These are phyloP conservation scores for Saiga tatarica DNA, from an alignment of 2,113 vertebrate genomes.

Conservation along the genomic window DNA sequence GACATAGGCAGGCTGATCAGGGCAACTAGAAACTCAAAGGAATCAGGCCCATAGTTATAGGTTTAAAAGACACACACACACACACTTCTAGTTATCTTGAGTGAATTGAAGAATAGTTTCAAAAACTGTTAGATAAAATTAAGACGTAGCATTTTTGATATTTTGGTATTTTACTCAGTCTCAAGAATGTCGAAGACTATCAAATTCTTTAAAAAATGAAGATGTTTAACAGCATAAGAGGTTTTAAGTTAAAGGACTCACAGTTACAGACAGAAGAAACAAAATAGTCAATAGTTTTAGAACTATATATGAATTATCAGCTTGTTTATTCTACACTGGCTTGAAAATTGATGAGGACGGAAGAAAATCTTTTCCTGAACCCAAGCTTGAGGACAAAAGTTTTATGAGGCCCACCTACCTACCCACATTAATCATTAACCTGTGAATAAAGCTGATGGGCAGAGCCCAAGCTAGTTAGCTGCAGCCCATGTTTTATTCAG, in stretches of 20 bases:
- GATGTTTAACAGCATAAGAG: neutral
- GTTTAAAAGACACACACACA: neutral
- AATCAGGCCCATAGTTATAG: neutral
- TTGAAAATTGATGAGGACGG: neutral
- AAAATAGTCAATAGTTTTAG: neutral
- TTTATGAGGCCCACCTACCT: neutral
- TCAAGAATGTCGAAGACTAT: neutral
- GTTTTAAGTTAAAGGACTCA: neutral
- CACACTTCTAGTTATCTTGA: neutral
- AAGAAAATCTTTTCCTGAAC: neutral
- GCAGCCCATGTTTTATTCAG: neutral
- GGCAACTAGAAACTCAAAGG: constrained; percentile 17
- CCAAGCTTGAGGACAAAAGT: neutral
- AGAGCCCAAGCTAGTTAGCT: neutral
- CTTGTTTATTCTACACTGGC: neutral
- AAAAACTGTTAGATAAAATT: neutral
- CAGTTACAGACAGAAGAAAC: neutral
- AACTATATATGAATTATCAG: neutral
- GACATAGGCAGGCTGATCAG: neutral
- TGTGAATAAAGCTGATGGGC: neutral
- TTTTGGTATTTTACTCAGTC: neutral
- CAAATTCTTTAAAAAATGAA: constrained; percentile 38
- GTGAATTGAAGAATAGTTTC: neutral
- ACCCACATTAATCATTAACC: neutral
- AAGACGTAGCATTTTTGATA: neutral